Percentiles rank a stretch among this genome's conserved stretches.
Conservation (phyloP, 2,888 invertebrate species). For the Poecilobothrus nobilitatus region DNA sequence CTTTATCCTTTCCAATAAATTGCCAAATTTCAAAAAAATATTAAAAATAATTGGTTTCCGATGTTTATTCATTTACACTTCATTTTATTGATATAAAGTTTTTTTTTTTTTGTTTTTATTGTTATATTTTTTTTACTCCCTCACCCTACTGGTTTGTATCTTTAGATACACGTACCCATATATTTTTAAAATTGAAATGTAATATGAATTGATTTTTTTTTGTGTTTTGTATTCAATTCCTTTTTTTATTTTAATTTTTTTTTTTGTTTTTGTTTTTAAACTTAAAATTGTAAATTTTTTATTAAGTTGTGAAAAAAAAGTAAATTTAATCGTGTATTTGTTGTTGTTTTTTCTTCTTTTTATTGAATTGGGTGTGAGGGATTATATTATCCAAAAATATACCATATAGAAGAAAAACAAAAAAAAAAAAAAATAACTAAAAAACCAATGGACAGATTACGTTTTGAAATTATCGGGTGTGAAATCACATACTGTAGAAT, state of each 20-base stretch:
- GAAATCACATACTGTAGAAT: background rate
- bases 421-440: background rate
- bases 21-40: background rate
- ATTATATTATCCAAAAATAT: background rate
- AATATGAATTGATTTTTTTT: background rate
- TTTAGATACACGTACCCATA: background rate
- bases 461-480: background rate
- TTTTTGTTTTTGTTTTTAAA: background rate
- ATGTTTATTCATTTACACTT: conserved; percentile 6
- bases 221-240: background rate
- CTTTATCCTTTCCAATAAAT: background rate
- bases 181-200: background rate
- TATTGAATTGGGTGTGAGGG: background rate
- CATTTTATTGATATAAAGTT: background rate
- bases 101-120: too few species aligned
- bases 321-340: background rate
- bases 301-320: background rate
- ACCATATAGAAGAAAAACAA: background rate
- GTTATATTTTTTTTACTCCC: background rate
- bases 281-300: background rate
- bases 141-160: background rate
- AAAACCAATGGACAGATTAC: background rate
- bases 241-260: background rate
- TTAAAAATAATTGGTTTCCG: conserved; percentile 4
- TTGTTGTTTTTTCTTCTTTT: too few species aligned